Evolutionary conservation across 2,888 invertebrate species (phyloP), one percentile per base, ranked within the genome.

Genomic region (Brenthis hecate): DNA sequence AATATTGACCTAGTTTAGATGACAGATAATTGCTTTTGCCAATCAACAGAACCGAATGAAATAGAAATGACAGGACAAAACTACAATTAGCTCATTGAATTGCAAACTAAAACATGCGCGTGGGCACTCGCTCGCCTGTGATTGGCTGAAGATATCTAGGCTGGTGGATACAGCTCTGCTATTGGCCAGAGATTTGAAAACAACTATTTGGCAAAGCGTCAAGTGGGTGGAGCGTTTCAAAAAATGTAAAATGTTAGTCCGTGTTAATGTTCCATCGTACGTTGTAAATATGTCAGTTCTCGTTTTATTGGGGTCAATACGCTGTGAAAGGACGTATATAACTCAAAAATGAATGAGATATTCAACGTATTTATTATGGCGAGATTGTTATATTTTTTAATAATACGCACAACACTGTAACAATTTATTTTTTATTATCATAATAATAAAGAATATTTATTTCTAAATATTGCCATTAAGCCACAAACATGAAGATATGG

Each of bases 131-230:
- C 66, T 72, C 73, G 70, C 61, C 8, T 70, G 71, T 74, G 57
- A 90, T 91, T 91, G 89, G 91, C 66, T 56, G 72, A 63, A 68
- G 60, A 57, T 72, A 80, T 80, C 80, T 81, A 80, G 85, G 83
- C 79, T 82, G 79, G 73, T 48, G 66, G 74, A 76, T 68, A 68
- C 71, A 65, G 75, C 69, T 68, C 73, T 76, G 72, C 73, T 76
- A 88, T 88, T 89, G 89, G 88, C 61, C 70, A 74, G 57, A 68
- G 70, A 68, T 76, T 78, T 77, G 74, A 74, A 76, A 74, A 76
- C 76, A 80, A 84, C 80, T 83, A 86, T 89, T 91, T 91, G 91
- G 91, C 90, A 89, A 84, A 78, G 79, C 77, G 77, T 87, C 90
- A 90, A 88, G 76, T 81, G 78, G 91, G 91, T 88, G 89, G 79